These are phyloP conservation scores for Laodelphax striatellus DNA, from an alignment of 1,140 invertebrate species.

Conservation along the genomic window DNA sequence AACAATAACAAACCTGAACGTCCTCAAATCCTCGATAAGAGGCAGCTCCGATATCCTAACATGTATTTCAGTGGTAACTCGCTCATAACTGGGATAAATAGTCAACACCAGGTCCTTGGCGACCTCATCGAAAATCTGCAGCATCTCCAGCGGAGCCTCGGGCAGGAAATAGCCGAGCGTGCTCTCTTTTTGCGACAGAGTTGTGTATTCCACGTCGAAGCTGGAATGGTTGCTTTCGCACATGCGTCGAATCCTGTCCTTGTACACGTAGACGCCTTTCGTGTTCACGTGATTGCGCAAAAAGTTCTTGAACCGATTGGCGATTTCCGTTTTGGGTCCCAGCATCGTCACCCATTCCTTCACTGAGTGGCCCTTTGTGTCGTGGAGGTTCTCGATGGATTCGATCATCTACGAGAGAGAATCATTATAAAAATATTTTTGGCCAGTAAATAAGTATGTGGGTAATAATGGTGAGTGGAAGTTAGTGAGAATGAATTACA, in stretches of 20 bases:
- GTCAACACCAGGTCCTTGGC: constrained; percentile 88
- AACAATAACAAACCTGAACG: constrained; percentile 51
- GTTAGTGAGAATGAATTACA: too few relatives aligned
- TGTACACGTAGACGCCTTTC: constrained; percentile 65
- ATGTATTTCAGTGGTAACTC: constrained; percentile 86
- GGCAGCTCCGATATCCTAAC: constrained; percentile 92
- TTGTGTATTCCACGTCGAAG: constrained; percentile 88
- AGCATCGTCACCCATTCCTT: constrained; percentile 95
- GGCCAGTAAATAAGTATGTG: too few relatives aligned
- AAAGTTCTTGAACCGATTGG: constrained; percentile 94
- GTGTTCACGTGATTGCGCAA: constrained; percentile 79
- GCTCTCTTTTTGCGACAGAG: constrained; percentile 80
- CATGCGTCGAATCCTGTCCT: constrained; percentile 89
- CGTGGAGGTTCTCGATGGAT: constrained; percentile 96
- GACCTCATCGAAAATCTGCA: constrained; percentile 87
- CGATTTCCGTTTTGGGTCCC: constrained; percentile 91
- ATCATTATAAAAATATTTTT: constrained; percentile 2
- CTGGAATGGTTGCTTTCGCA: constrained; percentile 85
- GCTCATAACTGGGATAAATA: constrained; percentile 92
- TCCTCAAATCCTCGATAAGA: constrained; percentile 89
- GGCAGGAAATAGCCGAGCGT: constrained; percentile 93
- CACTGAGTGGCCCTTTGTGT: constrained; percentile 81
- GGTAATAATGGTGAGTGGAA: too few relatives aligned
- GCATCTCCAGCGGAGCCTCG: constrained; percentile 92
- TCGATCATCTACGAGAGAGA: constrained; percentile 63